Evolutionary conservation across 2,797 vertebrate genomes (phyloP).

Genomic region (Labeo calbasu): DNA sequence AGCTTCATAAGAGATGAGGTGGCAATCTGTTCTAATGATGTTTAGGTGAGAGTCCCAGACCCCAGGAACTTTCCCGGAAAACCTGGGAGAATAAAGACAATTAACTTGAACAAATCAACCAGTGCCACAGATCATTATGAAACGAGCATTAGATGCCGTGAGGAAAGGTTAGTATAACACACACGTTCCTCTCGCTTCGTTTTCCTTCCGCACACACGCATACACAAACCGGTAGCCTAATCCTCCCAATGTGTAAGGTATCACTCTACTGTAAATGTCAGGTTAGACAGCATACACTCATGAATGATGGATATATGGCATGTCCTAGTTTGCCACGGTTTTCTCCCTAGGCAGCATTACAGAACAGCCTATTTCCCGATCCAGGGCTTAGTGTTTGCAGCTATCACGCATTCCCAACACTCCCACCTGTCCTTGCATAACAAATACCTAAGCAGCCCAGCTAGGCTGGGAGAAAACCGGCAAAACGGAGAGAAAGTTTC

Average conservation of each 20-base stretch:
- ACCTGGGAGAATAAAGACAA: constrained; percentile 67
- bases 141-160: constrained; percentile 44
- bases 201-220: constrained; percentile 18
- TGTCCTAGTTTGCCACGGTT: constrained; percentile 26
- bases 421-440: constrained; percentile 62
- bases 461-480: background rate
- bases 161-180: background rate
- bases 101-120: constrained; percentile 70
- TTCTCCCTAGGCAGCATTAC: constrained; percentile 19
- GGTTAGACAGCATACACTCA: constrained; percentile 67
- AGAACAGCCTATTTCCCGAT: constrained; percentile 45
- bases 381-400: constrained; percentile 31
- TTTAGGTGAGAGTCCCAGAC: constrained; percentile 63
- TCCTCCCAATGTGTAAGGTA: constrained; percentile 61
- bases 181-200: constrained; percentile 9
- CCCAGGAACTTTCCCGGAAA: constrained; percentile 69
- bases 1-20: constrained; percentile 66
- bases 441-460: constrained; percentile 55
- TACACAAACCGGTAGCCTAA: constrained; percentile 25
- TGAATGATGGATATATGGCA: constrained; percentile 78
- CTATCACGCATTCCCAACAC: constrained; percentile 36
- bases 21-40: constrained; percentile 73
- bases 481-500: constrained; percentile 14
- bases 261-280: constrained; percentile 79
- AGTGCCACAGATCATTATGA: constrained; percentile 66